phyloP scores from a whole-genome alignment of 2,113 vertebrate species.

The Turnix velox region DNA sequence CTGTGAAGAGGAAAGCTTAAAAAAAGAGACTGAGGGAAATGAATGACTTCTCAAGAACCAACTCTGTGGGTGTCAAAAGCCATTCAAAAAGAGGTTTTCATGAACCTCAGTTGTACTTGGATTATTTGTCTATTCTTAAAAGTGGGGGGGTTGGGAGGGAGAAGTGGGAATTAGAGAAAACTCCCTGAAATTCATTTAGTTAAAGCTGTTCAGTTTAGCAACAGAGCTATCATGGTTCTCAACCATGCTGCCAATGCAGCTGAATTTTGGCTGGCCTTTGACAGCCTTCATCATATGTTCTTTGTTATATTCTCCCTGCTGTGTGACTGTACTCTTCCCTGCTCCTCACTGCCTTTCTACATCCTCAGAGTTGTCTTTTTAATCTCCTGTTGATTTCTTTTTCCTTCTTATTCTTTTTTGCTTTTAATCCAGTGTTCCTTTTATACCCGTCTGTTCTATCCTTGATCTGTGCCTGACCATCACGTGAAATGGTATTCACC shows the following conservation, averaged over 20 bases:
- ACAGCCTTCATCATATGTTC: background rate
- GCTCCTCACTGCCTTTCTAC: background rate
- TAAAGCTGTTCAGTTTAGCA: background rate
- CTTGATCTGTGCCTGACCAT: background rate
- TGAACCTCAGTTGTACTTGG: background rate
- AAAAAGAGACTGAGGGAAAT: rapidly evolving
- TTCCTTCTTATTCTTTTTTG: background rate
- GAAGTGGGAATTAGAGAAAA: background rate
- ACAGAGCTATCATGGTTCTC: background rate
- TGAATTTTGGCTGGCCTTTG: background rate
- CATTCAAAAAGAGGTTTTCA: background rate
- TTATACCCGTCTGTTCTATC: background rate
- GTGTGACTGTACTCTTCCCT: rapidly evolving
- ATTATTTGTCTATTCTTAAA: background rate
- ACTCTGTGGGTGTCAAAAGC: background rate
- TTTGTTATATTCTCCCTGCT: background rate
- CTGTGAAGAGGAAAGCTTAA: background rate
- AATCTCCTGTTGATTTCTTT: background rate
- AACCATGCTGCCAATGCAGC: background rate
- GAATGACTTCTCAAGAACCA: background rate
- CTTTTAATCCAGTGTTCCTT: background rate
- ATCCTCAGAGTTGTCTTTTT: background rate
- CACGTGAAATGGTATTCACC: background rate
- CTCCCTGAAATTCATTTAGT: background rate
- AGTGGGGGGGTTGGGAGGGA: rapidly evolving